Conservation (phyloP, 2,888 invertebrate species). For the Trilocha varians region DNA sequence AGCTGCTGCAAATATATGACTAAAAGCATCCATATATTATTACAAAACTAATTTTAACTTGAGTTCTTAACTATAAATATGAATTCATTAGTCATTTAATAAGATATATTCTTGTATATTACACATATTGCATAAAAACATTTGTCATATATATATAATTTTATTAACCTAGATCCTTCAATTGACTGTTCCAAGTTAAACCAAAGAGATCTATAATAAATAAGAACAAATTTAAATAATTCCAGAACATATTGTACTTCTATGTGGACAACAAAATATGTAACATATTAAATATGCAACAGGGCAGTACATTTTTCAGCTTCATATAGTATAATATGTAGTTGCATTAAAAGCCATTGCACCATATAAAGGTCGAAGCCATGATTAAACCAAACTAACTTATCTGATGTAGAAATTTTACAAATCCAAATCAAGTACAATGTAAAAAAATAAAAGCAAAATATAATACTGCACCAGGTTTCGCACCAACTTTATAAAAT, state of each 20-base stretch:
- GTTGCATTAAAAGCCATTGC: background rate
- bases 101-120: conserved; percentile 55
- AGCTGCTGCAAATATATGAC: conserved; percentile 35
- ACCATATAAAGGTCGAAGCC: background rate
- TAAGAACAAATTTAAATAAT: conserved; percentile 18
- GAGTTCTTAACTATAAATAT: conserved; percentile 43
- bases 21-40: conserved; percentile 43
- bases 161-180: conserved; percentile 32
- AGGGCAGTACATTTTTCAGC: background rate
- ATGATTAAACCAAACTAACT: background rate
- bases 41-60: conserved; percentile 34
- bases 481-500: conserved; percentile 31
- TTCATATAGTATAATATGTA: background rate
- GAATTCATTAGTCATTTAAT: conserved; percentile 57
- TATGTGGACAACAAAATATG: background rate
- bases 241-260: background rate
- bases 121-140: conserved; percentile 48
- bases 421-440: background rate
- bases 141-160: conserved; percentile 52
- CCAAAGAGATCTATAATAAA: conserved; percentile 33
- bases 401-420: conserved; percentile 2
- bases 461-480: conserved; percentile 40
- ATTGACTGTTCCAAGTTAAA: background rate
- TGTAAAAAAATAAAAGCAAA: conserved; percentile 26
- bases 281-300: background rate